Evolutionary conservation across 2,888 invertebrate genomes (phyloP), one percentile per base, ranked within the genome.

Genomic region (Drosophila greeni): DNA sequence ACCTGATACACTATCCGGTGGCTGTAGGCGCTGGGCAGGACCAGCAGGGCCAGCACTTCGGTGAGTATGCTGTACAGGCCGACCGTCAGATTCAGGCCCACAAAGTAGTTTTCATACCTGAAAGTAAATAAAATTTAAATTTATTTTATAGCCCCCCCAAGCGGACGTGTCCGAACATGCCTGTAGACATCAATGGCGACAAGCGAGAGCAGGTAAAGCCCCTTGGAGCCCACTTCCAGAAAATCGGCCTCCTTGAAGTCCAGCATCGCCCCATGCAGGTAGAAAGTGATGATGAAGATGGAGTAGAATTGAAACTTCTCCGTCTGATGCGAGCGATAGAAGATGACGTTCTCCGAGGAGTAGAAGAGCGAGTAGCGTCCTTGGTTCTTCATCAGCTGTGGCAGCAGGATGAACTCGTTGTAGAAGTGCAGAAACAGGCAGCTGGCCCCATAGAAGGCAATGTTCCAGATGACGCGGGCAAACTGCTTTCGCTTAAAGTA

Each of bases 51-150:
- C 29, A 89, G 75, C 56, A 84, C 77, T 54, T 89, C 88, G 3
- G 88, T 87, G 29, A 89, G 80, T 18, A 89, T 86, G 68, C 86
- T 86, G 59, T 88, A 89, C 24, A 88, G 67, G 7, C 87, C 87
- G 33, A 88, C 68, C 51, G 87, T 87, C n/a, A 89, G 76, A 70
- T 87, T 89, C 12, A 89, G 69, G 37, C 87, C 86, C 36, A 89
- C 86, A 51, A 89, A 89, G 70, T 89, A 89, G 72, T 89, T 89
- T 67, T 89, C 89, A 75, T 86, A 89, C 66, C 89, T 89, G 54
- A 3, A 78, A 75, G 3, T 6, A 20, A n/a, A 29, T 9, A 42
- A 0, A 20, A 14, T 18, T 20, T 29, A 5, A 8, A 18, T 29
- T 18, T 7, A 12, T 16, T 12, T 37, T 9, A 29, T 33, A 24